Base-by-base conservation (phyloP, 2,797 vertebrate genomes). In the Platalea minor region DNA sequence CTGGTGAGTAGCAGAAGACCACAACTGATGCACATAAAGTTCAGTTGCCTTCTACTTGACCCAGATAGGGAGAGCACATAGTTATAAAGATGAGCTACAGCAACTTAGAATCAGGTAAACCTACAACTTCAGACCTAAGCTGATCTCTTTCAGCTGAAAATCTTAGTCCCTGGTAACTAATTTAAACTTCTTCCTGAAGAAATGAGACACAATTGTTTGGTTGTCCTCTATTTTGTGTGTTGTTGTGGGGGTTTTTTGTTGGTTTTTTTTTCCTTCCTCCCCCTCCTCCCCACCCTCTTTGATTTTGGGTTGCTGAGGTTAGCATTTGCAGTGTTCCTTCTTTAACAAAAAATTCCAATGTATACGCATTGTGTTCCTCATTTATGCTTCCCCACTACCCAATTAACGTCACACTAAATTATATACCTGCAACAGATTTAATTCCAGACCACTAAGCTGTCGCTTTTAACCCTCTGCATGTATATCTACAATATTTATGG, bases 331-430 rank as follows among this genome's bases (percentile, higher is more conserved):
- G 26, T 48, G 73, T 51, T 93, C 31, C 37, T 91, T 68, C 87
- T 91, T 79, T 70, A 91, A 92, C 77, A 88, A 94, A 94, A 93
- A 90, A 82, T 41, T 94, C 86, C 82, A 73, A 31, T 82, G 63
- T 90, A 73, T 89, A 95, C 11, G 0, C 80, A 72, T 92, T 70
- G 45, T 69, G 60, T 87, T 94, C 53, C 91, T 97, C 93, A 85
- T 96, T 97, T 97, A 97, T 97, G 96, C 91, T 93, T 95, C 89
- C 72, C 94, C 92, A 91, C 92, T 91, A 95, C 89, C 91, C 96
- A 97, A 97, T 97, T 97, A 97, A 96, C 4, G 65, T 96, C 96
- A 94, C 85, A 96, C 80, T 97, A 97, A 97, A 96, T 97, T 97
- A 97, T 93, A 93, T 92, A 96, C 93, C 94, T 97, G 87, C 75